Conservation (phyloP, 2,797 vertebrate genomes). For the Sebastes steindachneri region DNA sequence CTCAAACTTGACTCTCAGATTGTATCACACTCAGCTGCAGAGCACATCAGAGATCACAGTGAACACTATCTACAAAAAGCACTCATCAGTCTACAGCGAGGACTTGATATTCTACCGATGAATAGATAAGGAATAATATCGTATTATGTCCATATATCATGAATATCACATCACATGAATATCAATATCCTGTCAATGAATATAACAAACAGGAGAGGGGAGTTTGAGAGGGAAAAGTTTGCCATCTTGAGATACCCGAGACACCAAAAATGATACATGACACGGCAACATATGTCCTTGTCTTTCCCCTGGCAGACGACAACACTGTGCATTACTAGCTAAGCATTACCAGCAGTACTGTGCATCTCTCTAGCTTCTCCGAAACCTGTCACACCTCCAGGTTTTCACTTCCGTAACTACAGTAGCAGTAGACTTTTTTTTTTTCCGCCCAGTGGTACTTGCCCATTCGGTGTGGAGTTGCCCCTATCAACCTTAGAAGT, state of each 20-base stretch:
- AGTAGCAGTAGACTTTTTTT: not conserved
- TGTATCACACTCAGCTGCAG: not conserved
- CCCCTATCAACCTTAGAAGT: not conserved
- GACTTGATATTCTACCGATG: not conserved
- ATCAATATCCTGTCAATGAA: slow-evolving; percentile 4
- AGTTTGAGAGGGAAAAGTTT: not conserved
- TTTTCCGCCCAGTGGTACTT: not conserved
- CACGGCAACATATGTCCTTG: not conserved
- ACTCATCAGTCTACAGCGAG: not conserved
- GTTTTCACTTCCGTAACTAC: not conserved
- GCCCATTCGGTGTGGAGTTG: not conserved
- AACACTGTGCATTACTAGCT: not conserved
- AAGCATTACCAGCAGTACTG: not conserved
- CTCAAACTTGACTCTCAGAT: not conserved
- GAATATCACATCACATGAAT: not conserved
- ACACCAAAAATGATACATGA: not conserved
- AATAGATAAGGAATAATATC: not conserved
- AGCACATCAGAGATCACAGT: not conserved
- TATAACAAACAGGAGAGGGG: slow-evolving; percentile 8
- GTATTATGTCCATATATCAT: not conserved
- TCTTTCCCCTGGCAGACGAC: not conserved
- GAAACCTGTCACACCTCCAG: not conserved
- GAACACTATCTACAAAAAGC: not conserved
- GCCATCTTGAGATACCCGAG: not conserved
- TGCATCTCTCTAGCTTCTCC: not conserved